These are phyloP conservation scores for Hemistola chrysoprasaria DNA, from an alignment of 2,888 invertebrate genomes.

Conservation along the genomic window DNA sequence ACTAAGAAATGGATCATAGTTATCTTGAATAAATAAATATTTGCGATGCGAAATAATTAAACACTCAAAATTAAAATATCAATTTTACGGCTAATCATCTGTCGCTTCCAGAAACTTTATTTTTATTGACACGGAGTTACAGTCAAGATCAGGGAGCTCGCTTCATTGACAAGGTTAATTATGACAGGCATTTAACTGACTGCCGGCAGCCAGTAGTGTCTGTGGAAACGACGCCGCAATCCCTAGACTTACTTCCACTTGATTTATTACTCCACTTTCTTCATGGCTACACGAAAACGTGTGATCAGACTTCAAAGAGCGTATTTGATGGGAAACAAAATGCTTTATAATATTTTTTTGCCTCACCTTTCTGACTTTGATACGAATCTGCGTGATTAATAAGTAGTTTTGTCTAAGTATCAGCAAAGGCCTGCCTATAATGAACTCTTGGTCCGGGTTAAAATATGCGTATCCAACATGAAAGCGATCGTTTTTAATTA, in stretches of 20 bases:
- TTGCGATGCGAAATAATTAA: too few species aligned
- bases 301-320: conserved; percentile 35
- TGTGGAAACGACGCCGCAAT: conserved; percentile 34
- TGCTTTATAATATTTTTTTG: not conserved
- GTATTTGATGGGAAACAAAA: conserved; percentile 17
- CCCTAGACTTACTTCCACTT: conserved; percentile 37
- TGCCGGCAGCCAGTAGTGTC: conserved; percentile 34
- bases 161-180: conserved; percentile 55
- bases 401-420: too few species aligned
- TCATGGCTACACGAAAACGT: conserved; percentile 30
- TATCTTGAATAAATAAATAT: too few species aligned
- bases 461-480: too few species aligned
- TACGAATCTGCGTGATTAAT: too few species aligned
- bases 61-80: too few species aligned
- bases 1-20: too few species aligned
- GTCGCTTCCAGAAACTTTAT: conserved; percentile 37
- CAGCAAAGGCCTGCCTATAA: too few species aligned
- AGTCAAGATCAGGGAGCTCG: conserved; percentile 64
- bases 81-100: not conserved
- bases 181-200: conserved; percentile 35
- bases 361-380: not conserved
- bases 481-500: too few species aligned
- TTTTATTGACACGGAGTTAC: conserved; percentile 28
- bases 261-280: conserved; percentile 43
- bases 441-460: not conserved